These are phyloP conservation scores for Triplophysa yarkandensis DNA, from an alignment of 2,797 vertebrate genomes.

Conservation along the genomic window DNA sequence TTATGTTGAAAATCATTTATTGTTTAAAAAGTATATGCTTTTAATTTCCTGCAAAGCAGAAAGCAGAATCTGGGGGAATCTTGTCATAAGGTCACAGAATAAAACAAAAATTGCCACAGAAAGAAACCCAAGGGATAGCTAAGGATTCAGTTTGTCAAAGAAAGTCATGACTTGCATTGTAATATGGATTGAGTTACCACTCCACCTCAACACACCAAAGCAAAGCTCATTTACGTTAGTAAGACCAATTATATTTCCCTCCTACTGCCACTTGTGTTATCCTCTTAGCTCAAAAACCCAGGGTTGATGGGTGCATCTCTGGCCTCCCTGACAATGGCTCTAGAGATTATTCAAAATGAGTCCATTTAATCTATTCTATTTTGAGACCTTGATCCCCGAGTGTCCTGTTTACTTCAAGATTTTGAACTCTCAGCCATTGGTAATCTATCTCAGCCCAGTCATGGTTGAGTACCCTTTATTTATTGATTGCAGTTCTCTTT, in stretches of 20 bases:
- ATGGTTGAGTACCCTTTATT: constrained; percentile 38
- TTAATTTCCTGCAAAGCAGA: too few relatives aligned
- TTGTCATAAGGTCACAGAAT: too few relatives aligned
- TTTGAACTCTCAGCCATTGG: constrained; percentile 19
- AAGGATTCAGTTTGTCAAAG: constrained; percentile 50
- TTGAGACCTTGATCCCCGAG: not conserved
- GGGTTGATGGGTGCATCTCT: not conserved
- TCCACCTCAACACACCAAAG: constrained; percentile 15
- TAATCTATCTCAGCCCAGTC: constrained; percentile 36
- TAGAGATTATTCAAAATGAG: constrained; percentile 29
- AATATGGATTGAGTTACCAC: constrained; percentile 16
- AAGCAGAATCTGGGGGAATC: too few relatives aligned
- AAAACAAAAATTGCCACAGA: not conserved
- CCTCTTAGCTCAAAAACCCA: constrained; percentile 35
- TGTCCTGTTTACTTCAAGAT: constrained; percentile 35
- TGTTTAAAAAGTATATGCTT: too few relatives aligned
- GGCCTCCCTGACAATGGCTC: constrained; percentile 7
- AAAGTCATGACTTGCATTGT: constrained; percentile 43
- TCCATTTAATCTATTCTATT: constrained; percentile 34
- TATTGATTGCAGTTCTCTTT: constrained; percentile 51
- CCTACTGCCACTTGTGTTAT: constrained; percentile 13
- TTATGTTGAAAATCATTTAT: too few relatives aligned
- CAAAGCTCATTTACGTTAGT: constrained; percentile 29
- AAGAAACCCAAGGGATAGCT: not conserved
- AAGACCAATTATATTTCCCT: constrained; percentile 37